Evolutionary conservation across 2,113 vertebrate species (phyloP).

Genomic region (Cinclus mexicanus): DNA sequence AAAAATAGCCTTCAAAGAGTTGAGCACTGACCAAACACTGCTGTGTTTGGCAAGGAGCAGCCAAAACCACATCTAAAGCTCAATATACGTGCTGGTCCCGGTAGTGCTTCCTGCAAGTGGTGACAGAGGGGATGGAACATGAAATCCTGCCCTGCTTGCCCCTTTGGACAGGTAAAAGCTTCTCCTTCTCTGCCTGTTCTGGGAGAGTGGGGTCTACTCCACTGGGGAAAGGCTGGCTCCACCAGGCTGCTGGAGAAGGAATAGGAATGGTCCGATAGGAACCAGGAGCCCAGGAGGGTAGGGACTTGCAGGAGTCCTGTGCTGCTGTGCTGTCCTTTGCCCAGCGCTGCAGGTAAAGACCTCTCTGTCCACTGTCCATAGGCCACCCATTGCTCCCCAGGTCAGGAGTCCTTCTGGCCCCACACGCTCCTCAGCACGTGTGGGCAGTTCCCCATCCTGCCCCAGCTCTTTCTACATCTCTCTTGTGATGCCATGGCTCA

Average conservation of each 20-base stretch:
- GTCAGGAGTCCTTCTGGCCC: neutral
- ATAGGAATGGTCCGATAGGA: neutral
- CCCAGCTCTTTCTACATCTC: neutral
- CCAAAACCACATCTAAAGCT: neutral
- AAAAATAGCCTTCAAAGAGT: neutral
- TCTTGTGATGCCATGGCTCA: neutral
- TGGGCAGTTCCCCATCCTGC: neutral
- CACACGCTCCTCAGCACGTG: neutral
- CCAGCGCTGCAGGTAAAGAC: neutral
- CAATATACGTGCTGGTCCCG: rapidly evolving
- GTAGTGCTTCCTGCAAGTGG: neutral
- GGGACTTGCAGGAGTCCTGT: neutral
- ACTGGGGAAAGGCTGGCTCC: neutral
- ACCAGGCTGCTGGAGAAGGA: neutral
- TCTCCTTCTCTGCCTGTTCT: neutral
- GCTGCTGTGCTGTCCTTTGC: neutral
- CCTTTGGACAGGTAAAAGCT: neutral
- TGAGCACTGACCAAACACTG: neutral
- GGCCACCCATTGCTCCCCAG: neutral
- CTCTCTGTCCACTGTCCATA: neutral
- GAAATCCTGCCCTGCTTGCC: neutral
- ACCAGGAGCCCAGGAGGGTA: neutral
- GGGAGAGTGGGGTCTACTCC: neutral
- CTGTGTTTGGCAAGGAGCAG: neutral
- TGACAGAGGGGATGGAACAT: neutral